Base-by-base conservation (phyloP, 2,113 vertebrate species). In the Xiphophorus hellerii region DNA sequence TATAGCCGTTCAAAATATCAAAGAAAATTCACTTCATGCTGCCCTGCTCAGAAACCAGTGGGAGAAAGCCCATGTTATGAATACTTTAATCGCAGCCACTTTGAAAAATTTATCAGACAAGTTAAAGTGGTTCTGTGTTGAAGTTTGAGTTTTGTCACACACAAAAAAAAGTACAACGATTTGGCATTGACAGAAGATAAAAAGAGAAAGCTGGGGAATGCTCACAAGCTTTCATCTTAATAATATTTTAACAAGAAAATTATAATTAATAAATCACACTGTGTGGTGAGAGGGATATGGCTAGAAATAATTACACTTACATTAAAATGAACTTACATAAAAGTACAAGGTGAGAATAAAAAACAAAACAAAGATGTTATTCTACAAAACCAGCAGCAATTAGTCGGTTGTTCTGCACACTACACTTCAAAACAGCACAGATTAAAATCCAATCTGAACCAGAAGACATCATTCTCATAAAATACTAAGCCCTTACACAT, bases 401-500 rank as follows among this genome's bases (percentile, higher is more conserved):
- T 73, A 27, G 20, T 62, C 28, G 30, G 74, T 29, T 48, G 20
- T 74, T 69, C 69, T 62, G 44, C 30, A 48, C 37, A 33, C 37
- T 69, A 48, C 35, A 75, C 7, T 62, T 61, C 58, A 74, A 66
- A 22, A 30, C 5, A 75, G 58, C 33, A 3, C 76, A 69, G 17
- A 62, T 30, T 74, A 27, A 39, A 75, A 74, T 70, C 81, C 75
- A 78, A 77, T 76, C 69, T 74, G 22, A 72, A 74, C 87, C 83
- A 71, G 60, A 74, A 73, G 64, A 69, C 70, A 87, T 71, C 74
- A 84, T 83, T 51, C 69, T 88, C 62, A 84, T 89, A 27, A 89
- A 90, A 82, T 83, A 87, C 86, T 87, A 44, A 89, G 48, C 42
- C n/a, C 64, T 67, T 35, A 66, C 39, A 70, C 82, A 84, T 70